These are phyloP conservation scores for Gallinago media DNA, from an alignment of 2,113 vertebrate genomes.

Conservation along the genomic window DNA sequence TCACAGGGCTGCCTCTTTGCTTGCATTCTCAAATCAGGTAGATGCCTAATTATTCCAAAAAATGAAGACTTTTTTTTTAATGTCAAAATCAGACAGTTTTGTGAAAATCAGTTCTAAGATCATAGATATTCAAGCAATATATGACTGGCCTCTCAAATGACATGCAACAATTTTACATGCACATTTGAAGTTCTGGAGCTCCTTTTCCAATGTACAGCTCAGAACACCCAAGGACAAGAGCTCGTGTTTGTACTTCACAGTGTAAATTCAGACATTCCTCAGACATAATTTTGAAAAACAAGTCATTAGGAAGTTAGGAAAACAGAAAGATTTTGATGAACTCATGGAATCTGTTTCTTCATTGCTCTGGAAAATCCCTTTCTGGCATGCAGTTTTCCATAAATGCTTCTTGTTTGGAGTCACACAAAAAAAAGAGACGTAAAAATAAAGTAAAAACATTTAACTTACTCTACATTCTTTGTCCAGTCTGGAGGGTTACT, in stretches of 20 bases:
- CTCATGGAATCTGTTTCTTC: background rate
- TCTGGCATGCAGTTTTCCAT: background rate
- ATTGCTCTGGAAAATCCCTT: background rate
- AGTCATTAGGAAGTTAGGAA: background rate
- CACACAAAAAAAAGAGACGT: background rate
- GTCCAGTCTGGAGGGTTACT: slow-evolving; percentile 96
- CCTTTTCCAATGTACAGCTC: background rate
- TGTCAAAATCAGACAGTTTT: background rate
- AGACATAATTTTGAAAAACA: background rate
- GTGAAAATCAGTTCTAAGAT: background rate
- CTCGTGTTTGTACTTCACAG: background rate
- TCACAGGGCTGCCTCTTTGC: background rate
- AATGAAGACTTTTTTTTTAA: background rate
- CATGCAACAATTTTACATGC: background rate
- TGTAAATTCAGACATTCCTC: background rate
- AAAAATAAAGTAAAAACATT: background rate
- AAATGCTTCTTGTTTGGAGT: background rate
- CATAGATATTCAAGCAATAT: background rate
- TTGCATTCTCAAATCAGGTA: background rate
- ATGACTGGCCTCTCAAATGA: background rate
- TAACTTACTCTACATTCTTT: slow-evolving; percentile 98
- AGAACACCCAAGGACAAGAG: background rate
- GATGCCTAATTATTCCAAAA: background rate
- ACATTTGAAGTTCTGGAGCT: background rate
- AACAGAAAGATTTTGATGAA: background rate